Evolutionary conservation across 2,888 invertebrate species (phyloP).

Genomic region (Sussaba pulchella): DNA sequence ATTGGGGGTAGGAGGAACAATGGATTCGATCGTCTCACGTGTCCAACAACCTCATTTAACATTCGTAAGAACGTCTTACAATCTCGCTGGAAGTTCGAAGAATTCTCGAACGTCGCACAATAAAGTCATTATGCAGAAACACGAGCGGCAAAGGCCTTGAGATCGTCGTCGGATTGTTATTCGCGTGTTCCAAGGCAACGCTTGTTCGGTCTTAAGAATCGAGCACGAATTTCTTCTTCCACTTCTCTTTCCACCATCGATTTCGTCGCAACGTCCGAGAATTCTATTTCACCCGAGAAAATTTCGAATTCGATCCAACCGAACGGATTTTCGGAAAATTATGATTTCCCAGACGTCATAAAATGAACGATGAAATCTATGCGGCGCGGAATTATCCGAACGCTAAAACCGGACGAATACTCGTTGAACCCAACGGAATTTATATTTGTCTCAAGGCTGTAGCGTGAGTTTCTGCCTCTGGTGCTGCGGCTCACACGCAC

Average conservation of each 20-base stretch:
- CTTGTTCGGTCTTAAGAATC: conserved; percentile 9
- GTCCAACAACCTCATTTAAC: too few species aligned
- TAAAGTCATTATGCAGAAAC: conserved; percentile 69
- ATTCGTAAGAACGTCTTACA: neutral
- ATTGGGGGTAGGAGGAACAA: too few species aligned
- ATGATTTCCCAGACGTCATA: neutral
- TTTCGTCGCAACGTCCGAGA: neutral
- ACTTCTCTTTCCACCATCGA: neutral
- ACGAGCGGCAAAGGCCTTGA: conserved; percentile 45
- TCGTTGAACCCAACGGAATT: conserved; percentile 21
- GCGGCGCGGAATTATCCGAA: conserved; percentile 11
- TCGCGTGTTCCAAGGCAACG: conserved; percentile 45
- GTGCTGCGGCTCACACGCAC: conserved; percentile 23
- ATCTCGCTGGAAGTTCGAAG: conserved; percentile 28
- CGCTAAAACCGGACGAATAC: conserved; percentile 50
- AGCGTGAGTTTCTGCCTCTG: conserved; percentile 59
- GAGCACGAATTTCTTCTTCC: too few species aligned
- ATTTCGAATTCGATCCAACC: neutral
- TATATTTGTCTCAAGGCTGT: conserved; percentile 72
- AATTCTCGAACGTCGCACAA: conserved; percentile 64
- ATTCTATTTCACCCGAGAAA: neutral
- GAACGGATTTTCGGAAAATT: neutral
- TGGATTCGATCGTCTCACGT: too few species aligned
- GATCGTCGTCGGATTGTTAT: conserved; percentile 57
- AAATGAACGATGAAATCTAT: neutral